These are phyloP conservation scores for Mus minutoides DNA, from an alignment of 2,797 vertebrate species.

Conservation along the genomic window DNA sequence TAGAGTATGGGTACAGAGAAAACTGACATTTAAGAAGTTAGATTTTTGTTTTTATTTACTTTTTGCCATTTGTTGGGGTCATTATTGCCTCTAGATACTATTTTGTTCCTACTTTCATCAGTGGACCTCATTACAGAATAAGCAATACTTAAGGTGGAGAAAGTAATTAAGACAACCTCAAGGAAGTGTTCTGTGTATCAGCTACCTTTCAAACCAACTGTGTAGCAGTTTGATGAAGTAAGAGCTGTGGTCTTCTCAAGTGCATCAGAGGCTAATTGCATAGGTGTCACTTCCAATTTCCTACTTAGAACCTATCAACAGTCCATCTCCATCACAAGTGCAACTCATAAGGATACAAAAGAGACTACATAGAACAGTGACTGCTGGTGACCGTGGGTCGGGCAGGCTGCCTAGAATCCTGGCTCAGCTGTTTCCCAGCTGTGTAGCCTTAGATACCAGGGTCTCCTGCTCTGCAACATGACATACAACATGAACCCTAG, in stretches of 20 bases:
- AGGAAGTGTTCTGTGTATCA: not conserved
- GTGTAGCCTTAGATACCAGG: not conserved
- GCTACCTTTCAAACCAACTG: not conserved
- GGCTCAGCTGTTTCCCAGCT: not conserved
- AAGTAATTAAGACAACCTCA: not conserved
- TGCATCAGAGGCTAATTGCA: not conserved
- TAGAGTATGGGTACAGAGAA: not conserved
- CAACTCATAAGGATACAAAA: not conserved
- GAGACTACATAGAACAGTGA: not conserved
- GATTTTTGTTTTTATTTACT: conserved; percentile 7
- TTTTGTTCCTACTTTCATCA: conserved; percentile 9
- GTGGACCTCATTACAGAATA: not conserved
- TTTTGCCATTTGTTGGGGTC: not conserved
- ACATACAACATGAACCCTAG: not conserved
- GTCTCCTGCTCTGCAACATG: not conserved
- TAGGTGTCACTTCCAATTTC: not conserved
- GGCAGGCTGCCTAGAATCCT: not conserved
- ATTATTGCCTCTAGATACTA: not conserved
- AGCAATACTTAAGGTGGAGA: not conserved
- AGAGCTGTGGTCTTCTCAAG: conserved; percentile 28
- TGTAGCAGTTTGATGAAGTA: not conserved
- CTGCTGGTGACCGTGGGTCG: not conserved
- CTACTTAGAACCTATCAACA: not conserved
- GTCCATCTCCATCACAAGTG: not conserved
- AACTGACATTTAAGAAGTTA: not conserved